Base-by-base conservation (phyloP, 2,797 vertebrate species). In the Halcyon chelicuti region DNA sequence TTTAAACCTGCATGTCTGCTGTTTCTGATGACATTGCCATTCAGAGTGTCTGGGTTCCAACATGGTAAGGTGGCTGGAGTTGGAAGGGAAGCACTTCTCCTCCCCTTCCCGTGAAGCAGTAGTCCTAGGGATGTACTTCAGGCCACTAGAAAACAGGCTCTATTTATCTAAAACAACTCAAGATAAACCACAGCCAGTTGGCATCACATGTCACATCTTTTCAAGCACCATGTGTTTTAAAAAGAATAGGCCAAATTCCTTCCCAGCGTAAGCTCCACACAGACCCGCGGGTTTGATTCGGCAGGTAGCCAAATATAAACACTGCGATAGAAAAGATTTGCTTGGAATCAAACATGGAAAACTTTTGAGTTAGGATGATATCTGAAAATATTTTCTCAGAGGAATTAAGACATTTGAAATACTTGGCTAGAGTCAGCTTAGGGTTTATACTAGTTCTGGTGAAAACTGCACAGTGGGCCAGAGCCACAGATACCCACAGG, bases 361-460 rank as follows among this genome's bases (percentile, higher is more conserved):
- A 89, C 19, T 82, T 90, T 8, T 63, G 33, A 79, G 67, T 61
- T 84, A 61, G 80, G 71, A 79, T 82, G 93, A 76, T 76, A 68
- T 65, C 88, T 93, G 90, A 89, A 96, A 95, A 87, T 82, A 95
- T 68, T 94, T 90, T 40, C 63, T 88, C 13, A 12, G n/a, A 82
- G 86, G 62, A 83, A 77, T 89, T 52, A 90, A 92, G 86, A 58
- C 26, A 51, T 55, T 65, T 71, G 20, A 82, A 92, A 92, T 79
- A 61, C 57, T 93, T 93, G 88, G 33, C 77, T 90, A 78, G 55
- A 70, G 90, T 93, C 62, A 46, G 60, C 35, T 67, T 51, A 31
- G 25, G 14, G 42, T 92, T 94, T 86, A 49, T 57, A 26, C 39
- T 67, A 63, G 49, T 29, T 82, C 76, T 75, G 73, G 20, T 46